Evolutionary conservation across 2,113 vertebrate genomes (phyloP), one percentile per base, ranked within the genome.

Genomic region (Oncorhynchus tshawytscha): DNA sequence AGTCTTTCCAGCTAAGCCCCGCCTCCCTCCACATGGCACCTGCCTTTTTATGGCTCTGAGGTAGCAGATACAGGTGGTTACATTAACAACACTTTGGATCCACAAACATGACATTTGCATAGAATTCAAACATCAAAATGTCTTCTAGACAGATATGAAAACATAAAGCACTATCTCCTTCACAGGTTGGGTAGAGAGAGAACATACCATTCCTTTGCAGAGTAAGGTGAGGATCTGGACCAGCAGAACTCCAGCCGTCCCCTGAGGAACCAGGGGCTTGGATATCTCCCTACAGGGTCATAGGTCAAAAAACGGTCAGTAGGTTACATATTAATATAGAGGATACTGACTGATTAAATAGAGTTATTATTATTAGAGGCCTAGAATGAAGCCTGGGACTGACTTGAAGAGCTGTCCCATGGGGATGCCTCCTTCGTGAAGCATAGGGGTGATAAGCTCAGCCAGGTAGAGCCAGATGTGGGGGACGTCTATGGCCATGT

Each of bases 401-500:
- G 69, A 98, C 98, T 94, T 96, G 88, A 98, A 98, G 4, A 99
- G 92, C 3, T 95, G 92, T 73, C 93, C 96, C 95, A 99, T 96
- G 67, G 95, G 92, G 62, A 99, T 94, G 20, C 96, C 97, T 60
- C 94, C 96, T 74, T 99, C 97, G 13, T 92, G 94, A 71, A 99
- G 91, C 87, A 99, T 94, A 60, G 97, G 97, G 0, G 93, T 93
- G 83, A 98, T 95, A 69, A 98, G 91, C 87, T 99, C 97, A 0
- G 95, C 96, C 86, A 99, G 90, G 92, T 99, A 99, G 20, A 96
- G 93, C 96, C 97, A 99, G 85, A 99, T 96, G 62, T 98, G 97
- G 0, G 98, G 97, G 84, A 99, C 95, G 78, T 99, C 98, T 3
- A 99, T 99, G 20, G 95, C 96, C 96, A 99, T 98, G 86, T 99